These are phyloP conservation scores for Pristionchus fissidentatus DNA, from an alignment of 2,888 invertebrate species.

Conservation along the genomic window DNA sequence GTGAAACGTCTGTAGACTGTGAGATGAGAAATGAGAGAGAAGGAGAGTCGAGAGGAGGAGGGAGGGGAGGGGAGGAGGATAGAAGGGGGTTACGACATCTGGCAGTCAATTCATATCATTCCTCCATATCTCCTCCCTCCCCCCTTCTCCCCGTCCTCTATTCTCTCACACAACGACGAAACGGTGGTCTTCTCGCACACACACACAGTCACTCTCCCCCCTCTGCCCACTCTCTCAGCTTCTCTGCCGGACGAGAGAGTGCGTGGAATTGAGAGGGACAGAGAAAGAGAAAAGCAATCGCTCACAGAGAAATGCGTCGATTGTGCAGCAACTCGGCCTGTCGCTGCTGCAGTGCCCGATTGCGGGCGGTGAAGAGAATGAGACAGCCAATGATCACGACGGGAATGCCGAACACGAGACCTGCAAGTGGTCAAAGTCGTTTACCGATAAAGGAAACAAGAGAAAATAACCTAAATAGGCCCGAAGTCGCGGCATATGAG, in stretches of 20 bases:
- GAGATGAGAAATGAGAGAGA: conserved; percentile 45
- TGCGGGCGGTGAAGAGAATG: conserved; percentile 79
- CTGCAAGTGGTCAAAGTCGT: background rate
- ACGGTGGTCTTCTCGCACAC: conserved; percentile 3
- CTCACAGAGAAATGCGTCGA: conserved; percentile 47
- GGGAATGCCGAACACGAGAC: conserved; percentile 89
- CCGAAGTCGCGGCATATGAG: no score
- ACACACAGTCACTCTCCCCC: background rate
- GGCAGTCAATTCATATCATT: conserved; percentile 31
- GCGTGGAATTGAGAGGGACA: background rate
- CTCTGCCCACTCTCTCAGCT: background rate
- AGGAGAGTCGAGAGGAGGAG: conserved; percentile 26
- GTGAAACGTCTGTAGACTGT: conserved; percentile 46
- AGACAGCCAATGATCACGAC: conserved; percentile 88
- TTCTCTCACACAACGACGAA: conserved; percentile 24
- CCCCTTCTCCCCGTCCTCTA: background rate
- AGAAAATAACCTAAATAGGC: no score
- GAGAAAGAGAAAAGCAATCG: background rate
- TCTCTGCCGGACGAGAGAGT: background rate
- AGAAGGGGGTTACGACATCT: conserved; percentile 7
- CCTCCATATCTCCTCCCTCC: conserved; percentile 30
- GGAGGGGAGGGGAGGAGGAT: background rate
- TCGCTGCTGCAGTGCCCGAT: conserved; percentile 47
- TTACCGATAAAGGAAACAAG: background rate
- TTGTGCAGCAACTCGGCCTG: conserved; percentile 48